Base-by-base conservation (phyloP, 1,140 invertebrate species). In the Mycetomoellerius zeteki region DNA sequence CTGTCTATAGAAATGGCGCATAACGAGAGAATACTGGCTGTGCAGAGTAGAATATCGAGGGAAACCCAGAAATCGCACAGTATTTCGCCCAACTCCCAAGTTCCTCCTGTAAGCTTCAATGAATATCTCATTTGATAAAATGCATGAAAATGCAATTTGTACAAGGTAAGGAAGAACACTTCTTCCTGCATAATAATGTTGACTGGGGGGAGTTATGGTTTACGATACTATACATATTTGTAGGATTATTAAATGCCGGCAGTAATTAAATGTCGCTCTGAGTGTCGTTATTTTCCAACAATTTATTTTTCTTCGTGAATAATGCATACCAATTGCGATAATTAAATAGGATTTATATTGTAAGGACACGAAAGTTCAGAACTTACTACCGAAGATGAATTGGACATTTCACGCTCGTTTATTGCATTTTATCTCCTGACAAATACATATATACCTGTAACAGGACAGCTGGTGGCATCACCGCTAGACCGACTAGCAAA, bases 1-100 rank as follows among this genome's bases (percentile, higher is more conserved):
- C 95, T 96, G 94, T 99, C 98, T 47, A 99, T 96, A 86, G 97
- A 98, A 92, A 98, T 98, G 92, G 98, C 97, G 96, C 97, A 97
- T 93, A 98, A 94, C 92, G 97, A 97, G 71, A 98, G 95, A 92
- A 98, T 97, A 90, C 98, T 97, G 85, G 98, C 97, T 3, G 99
- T 99, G 94, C 99, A 99, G 1, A 99, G 97, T 5, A 99, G 96
- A 60, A 99, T 98, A 93, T 99, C 99, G 92, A 99, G 96, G 0
- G 98, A 99, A 62, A 99, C 97, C 98, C 98, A 99, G 76, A 98
- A 96, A 92, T 98, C 97, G 93, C 98, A 98, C 21, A 98, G 95
- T 5, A 97, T 95, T 95, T 96, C 96, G n/a, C 98, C 97, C 3
- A 98, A 96, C 89, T 96, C 96, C 98, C 98, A 98, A 84, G 96